These are phyloP conservation scores for Dendronephthya gigantea DNA, from an alignment of 64 coral and sea anemone species.

Conservation along the genomic window DNA sequence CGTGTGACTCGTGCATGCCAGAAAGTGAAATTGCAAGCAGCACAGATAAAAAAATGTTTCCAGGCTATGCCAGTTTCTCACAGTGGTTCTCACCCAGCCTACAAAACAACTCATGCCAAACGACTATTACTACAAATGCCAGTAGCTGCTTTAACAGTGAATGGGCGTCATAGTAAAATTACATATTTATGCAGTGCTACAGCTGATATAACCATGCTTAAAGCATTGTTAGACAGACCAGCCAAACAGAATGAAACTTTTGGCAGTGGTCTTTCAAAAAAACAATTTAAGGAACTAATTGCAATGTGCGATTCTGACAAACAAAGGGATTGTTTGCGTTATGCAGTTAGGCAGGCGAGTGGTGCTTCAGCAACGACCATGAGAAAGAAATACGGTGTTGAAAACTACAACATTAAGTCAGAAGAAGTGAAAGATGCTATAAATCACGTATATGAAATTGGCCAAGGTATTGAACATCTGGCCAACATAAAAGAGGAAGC, in stretches of 20 bases:
- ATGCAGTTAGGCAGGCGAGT: neutral
- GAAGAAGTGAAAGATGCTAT: neutral
- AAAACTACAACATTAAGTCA: neutral
- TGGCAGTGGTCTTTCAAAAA: neutral
- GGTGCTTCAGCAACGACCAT: neutral
- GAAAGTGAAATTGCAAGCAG: neutral
- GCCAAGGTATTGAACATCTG: neutral
- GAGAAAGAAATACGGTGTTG: neutral
- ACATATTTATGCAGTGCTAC: neutral
- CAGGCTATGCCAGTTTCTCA: neutral
- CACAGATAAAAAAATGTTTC: neutral
- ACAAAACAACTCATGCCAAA: neutral
- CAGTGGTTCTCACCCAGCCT: neutral
- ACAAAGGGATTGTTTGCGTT: neutral
- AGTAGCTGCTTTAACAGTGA: neutral
- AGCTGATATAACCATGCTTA: neutral
- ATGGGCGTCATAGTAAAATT: neutral
- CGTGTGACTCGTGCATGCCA: neutral
- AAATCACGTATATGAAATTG: neutral
- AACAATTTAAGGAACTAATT: neutral
- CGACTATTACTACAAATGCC: neutral
- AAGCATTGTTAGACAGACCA: neutral
- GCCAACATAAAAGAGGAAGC: neutral
- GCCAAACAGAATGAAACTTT: neutral
- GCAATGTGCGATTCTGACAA: neutral